phyloP scores from a whole-genome alignment of 2,113 vertebrate species.

The Ameiurus melas region DNA sequence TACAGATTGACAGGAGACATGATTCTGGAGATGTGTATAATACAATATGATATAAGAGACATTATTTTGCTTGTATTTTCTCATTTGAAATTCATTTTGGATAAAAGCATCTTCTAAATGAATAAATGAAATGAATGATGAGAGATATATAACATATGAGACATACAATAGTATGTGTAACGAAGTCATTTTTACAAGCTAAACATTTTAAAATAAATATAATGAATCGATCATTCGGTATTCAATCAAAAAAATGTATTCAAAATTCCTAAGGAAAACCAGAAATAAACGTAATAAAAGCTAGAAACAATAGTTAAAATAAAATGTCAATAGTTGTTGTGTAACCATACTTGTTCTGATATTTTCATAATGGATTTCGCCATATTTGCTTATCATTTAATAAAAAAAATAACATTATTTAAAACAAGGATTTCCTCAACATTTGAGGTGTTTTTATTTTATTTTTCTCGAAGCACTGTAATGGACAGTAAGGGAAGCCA shows the following conservation, averaged over 20 bases:
- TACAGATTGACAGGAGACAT: background rate
- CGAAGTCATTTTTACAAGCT: too few relatives aligned
- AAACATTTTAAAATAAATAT: background rate
- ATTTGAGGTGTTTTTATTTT: background rate
- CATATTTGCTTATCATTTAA: background rate
- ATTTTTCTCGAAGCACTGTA: background rate
- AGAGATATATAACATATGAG: background rate
- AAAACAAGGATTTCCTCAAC: background rate
- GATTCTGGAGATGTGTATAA: background rate
- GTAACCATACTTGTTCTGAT: background rate
- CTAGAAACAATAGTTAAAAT: background rate
- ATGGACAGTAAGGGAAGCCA: background rate
- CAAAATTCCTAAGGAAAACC: background rate
- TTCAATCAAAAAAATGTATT: background rate
- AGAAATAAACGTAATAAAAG: background rate
- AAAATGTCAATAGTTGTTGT: background rate
- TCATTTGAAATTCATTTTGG: too few relatives aligned
- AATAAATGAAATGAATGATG: too few relatives aligned
- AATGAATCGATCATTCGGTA: background rate
- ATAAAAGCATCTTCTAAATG: too few relatives aligned
- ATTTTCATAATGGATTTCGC: background rate
- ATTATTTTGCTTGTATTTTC: too few relatives aligned
- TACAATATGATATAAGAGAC: background rate
- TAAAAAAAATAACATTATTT: background rate
- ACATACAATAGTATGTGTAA: background rate